These are phyloP conservation scores for Anthonomus grandis DNA, from an alignment of 1,140 invertebrate species.

Conservation along the genomic window DNA sequence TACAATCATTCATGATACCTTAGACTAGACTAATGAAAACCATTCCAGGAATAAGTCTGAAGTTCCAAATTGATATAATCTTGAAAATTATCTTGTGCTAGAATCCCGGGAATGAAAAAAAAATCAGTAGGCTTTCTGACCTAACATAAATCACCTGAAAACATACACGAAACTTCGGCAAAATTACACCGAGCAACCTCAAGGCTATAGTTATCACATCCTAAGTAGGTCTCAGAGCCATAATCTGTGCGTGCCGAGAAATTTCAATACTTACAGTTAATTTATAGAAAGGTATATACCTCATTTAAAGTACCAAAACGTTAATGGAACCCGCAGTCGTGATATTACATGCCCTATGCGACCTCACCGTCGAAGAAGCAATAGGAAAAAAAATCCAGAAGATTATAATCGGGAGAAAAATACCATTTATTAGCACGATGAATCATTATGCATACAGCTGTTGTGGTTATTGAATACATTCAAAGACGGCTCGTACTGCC, in stretches of 20 bases:
- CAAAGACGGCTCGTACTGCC: slow-evolving; percentile 3
- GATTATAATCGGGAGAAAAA: slow-evolving; percentile 18
- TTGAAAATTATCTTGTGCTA: too few relatives aligned
- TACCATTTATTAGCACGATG: slow-evolving; percentile 13
- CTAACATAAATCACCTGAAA: too few relatives aligned
- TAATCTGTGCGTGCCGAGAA: slow-evolving; percentile 17
- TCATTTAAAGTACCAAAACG: slow-evolving; percentile 17
- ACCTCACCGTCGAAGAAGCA: slow-evolving; percentile 14
- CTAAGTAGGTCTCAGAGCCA: slow-evolving; percentile 20
- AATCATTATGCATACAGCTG: slow-evolving; percentile 18
- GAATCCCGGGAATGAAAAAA: too few relatives aligned
- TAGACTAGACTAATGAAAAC: too few relatives aligned
- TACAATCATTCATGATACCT: too few relatives aligned
- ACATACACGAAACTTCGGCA: too few relatives aligned
- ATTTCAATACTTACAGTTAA: slow-evolving; percentile 18
- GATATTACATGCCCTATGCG: slow-evolving; percentile 13
- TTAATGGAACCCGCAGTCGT: slow-evolving; percentile 12
- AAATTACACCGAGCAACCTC: slow-evolving; percentile 10
- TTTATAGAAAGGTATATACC: slow-evolving; percentile 25
- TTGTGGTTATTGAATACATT: slow-evolving; percentile 9
- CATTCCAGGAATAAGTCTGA: too few relatives aligned
- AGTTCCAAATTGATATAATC: too few relatives aligned
- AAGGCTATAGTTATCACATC: slow-evolving; percentile 9
- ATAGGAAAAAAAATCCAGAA: slow-evolving; percentile 7
- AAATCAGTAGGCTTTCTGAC: too few relatives aligned